These are phyloP conservation scores for Oscheius onirici DNA, from an alignment of 2,888 invertebrate genomes.

Conservation along the genomic window DNA sequence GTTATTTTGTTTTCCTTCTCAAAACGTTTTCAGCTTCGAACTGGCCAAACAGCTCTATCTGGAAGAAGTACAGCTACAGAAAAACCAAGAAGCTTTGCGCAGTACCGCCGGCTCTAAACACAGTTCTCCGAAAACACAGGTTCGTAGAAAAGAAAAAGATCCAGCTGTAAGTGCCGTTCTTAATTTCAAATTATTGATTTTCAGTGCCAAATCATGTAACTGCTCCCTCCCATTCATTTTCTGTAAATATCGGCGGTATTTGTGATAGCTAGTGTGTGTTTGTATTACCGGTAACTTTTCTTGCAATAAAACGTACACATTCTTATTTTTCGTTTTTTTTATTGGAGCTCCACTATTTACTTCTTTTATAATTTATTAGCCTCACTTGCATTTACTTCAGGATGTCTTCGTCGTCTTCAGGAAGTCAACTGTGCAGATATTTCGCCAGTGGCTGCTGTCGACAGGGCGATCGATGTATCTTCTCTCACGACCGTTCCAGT, in stretches of 20 bases:
- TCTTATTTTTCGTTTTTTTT: not conserved
- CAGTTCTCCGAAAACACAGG: too few relatives aligned
- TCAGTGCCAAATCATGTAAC: too few relatives aligned
- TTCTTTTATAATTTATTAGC: too few relatives aligned
- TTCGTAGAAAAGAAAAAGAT: too few relatives aligned
- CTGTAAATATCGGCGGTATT: too few relatives aligned
- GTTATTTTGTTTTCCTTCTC: not conserved
- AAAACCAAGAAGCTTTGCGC: too few relatives aligned
- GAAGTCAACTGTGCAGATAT: constrained; percentile 15
- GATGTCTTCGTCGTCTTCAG: not conserved
- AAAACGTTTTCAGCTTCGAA: constrained; percentile 7
- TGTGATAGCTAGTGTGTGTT: too few relatives aligned
- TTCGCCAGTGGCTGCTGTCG: constrained; percentile 30
- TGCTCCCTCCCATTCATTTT: too few relatives aligned
- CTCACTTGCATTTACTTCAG: not conserved
- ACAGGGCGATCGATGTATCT: constrained; percentile 31
- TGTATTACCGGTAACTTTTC: too few relatives aligned
- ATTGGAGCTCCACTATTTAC: not conserved
- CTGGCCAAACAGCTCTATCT: constrained; percentile 14
- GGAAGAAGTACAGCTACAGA: not conserved
- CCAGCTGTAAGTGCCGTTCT: too few relatives aligned
- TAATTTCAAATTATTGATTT: too few relatives aligned
- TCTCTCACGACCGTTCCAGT: constrained; percentile 50
- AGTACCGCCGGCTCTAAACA: too few relatives aligned
- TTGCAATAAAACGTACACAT: not conserved